Base-by-base conservation (phyloP, 2,888 invertebrate genomes). In the Ethmia dodecea region DNA sequence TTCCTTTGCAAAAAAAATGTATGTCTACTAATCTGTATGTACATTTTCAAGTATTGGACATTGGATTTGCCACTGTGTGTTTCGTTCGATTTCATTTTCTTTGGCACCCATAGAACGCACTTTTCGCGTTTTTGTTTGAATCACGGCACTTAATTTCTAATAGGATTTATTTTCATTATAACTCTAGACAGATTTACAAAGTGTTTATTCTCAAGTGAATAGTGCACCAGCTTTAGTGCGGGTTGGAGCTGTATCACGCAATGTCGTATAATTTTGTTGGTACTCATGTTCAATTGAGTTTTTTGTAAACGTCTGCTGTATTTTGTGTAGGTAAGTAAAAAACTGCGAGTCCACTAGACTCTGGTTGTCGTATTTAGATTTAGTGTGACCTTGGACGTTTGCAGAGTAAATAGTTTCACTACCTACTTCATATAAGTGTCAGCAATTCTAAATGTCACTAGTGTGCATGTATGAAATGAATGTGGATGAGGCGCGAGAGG, bases 241-340 rank as follows among this genome's bases (percentile, higher is more conserved):
- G 11, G 11, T 25, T 14, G 11, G 24, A 37, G 29, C 29, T 40
- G 35, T 47, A 37, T 45, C 52, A 49, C 49, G 45, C 39, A 51
- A 63, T 64, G 55, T 69, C 63, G 61, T 55, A 53, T 54, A 47
- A 54, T 44, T 46, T 44, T 42, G 46, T 37, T 5, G 11, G 40
- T 42, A 47, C 40, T 46, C 40, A 47, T n/a, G n/a, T n/a, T n/a
- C 43, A 46, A 37, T 57, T 47, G 44, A 41, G 51, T 45, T 55
- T 51, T 43, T 57, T 57, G 52, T 60, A 56, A 61, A 56, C 55
- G 57, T 47, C 40, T 43, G 42, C 46, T 49, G 35, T 45, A 22
- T 31, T 33, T 28, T 10, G 26, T 10, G 11, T 31, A 31, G 28
- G 38, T 39, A 31, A 11, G 35, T 33, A 25, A 11, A 14, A 12